These are phyloP conservation scores for Odocoileus hemionus DNA, from an alignment of 2,113 vertebrate species.

Conservation along the genomic window DNA sequence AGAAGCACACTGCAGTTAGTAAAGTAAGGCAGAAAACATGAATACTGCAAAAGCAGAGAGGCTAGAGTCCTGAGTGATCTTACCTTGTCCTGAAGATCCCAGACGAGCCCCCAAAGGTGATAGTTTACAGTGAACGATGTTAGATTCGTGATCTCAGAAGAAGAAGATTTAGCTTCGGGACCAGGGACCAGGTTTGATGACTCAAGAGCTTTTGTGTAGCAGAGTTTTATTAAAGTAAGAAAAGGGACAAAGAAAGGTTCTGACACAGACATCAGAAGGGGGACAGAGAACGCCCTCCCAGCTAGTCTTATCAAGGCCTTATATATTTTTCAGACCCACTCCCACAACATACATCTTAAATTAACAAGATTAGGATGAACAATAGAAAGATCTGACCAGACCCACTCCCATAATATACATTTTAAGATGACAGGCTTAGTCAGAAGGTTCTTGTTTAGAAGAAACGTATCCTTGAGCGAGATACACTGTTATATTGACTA, in stretches of 20 bases:
- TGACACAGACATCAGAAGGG: background rate
- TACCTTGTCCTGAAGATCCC: background rate
- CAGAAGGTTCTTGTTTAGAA: background rate
- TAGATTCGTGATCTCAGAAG: background rate
- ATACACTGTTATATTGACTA: background rate
- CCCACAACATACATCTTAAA: background rate
- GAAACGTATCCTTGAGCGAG: background rate
- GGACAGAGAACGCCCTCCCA: background rate
- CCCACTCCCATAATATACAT: background rate
- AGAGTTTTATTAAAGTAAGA: background rate
- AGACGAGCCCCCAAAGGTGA: fast-evolving
- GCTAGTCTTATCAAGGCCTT: background rate
- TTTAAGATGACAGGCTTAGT: background rate
- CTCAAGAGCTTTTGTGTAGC: background rate
- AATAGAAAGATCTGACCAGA: background rate
- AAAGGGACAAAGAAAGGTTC: background rate
- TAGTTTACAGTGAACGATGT: background rate
- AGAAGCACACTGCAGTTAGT: background rate
- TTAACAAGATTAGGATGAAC: background rate
- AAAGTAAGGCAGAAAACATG: background rate
- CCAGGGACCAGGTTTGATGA: background rate
- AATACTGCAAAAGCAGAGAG: background rate
- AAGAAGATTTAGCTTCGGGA: background rate
- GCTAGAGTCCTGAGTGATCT: background rate
- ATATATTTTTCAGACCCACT: background rate